These are phyloP conservation scores for Hystrix brachyura DNA, from an alignment of 2,113 vertebrate species.

Conservation along the genomic window DNA sequence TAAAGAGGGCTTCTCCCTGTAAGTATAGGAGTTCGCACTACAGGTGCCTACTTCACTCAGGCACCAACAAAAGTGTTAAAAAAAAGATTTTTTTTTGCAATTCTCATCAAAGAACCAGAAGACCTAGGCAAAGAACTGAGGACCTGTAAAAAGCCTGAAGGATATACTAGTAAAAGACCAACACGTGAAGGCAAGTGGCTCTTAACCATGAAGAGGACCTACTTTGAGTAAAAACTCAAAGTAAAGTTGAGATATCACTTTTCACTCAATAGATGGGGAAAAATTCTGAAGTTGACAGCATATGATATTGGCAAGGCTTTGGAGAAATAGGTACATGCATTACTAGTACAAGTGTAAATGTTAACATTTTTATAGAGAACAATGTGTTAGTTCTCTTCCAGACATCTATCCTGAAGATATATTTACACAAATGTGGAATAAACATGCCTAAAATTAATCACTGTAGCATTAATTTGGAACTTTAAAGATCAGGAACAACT, in stretches of 20 bases:
- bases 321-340: not conserved
- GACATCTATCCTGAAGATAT: not conserved
- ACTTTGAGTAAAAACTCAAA: not conserved
- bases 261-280: not conserved
- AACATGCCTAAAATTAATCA: not conserved
- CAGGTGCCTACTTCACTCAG: not conserved
- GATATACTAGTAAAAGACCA: not conserved
- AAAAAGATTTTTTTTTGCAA: not conserved
- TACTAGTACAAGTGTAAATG: not conserved
- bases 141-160: not conserved
- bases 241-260: not conserved
- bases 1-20: not conserved
- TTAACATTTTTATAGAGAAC: not conserved
- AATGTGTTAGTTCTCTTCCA: not conserved
- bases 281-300: not conserved
- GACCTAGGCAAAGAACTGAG: too few species aligned
- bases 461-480: not conserved
- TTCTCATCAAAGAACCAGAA: not conserved
- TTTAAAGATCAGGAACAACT: not conserved
- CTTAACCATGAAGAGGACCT: not conserved
- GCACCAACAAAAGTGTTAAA: not conserved
- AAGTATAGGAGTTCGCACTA: not conserved
- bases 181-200: not conserved
- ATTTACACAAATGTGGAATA: not conserved
- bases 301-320: not conserved